phyloP scores from a whole-genome alignment of 2,888 invertebrate species.

The Nowickia ferox region DNA sequence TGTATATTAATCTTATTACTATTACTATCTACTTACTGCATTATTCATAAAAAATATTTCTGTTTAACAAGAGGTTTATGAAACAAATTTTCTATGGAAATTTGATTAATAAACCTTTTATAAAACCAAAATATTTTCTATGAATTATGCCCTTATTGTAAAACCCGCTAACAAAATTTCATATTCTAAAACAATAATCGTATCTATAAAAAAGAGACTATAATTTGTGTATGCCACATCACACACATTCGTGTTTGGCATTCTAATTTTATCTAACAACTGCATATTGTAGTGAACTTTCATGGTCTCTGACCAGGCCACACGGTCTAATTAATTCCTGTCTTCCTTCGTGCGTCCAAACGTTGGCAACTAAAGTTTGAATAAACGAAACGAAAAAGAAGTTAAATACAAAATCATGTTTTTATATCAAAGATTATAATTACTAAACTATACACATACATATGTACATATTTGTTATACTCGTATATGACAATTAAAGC shows the following conservation, averaged over 20 bases:
- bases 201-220: too few relatives aligned
- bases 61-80: too few relatives aligned
- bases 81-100: too few relatives aligned
- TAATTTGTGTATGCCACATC: too few relatives aligned
- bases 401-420: conserved; percentile 63
- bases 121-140: too few relatives aligned
- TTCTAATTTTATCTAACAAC: conserved; percentile 75
- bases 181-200: too few relatives aligned
- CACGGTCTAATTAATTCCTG: conserved; percentile 90
- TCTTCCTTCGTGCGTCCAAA: conserved; percentile 93
- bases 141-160: too few relatives aligned
- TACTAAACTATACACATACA: conserved; percentile 65
- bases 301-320: conserved; percentile 77
- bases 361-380: conserved; percentile 88
- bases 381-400: neutral
- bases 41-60: too few relatives aligned
- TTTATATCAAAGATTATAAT: conserved; percentile 8
- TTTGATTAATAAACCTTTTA: too few relatives aligned
- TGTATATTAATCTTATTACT: too few relatives aligned
- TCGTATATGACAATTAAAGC: neutral
- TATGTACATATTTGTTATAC: neutral
- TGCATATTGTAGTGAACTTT: conserved; percentile 76
- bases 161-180: too few relatives aligned
- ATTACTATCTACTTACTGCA: too few relatives aligned
- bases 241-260: neutral